Percentiles rank a stretch among this genome's conserved stretches.
Conservation (phyloP, 2,797 vertebrate species). For the Rhodeus uyekii region DNA sequence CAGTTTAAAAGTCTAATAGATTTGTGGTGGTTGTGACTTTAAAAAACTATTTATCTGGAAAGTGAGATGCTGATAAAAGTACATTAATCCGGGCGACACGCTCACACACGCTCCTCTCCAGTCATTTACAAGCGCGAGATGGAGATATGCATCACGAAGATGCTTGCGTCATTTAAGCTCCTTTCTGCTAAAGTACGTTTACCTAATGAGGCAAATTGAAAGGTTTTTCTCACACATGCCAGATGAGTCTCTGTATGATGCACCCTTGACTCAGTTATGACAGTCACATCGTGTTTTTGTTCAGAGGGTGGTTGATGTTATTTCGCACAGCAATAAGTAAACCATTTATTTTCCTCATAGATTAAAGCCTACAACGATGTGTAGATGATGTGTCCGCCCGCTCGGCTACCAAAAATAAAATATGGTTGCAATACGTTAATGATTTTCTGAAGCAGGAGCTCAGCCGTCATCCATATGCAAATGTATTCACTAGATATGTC, state of each 20-base stretch:
- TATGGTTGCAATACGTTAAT: slow-evolving; percentile 12
- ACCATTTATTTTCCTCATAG: slow-evolving; percentile 29
- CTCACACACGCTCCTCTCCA: slow-evolving; percentile 4
- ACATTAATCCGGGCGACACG: slow-evolving; percentile 48
- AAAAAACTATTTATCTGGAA: slow-evolving; percentile 47
- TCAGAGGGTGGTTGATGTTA: neutral
- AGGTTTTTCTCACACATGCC: neutral
- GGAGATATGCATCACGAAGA: slow-evolving; percentile 48
- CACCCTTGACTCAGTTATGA: neutral
- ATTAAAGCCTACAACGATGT: neutral
- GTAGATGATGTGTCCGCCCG: neutral
- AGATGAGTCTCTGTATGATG: neutral
- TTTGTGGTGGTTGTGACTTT: slow-evolving; percentile 44
- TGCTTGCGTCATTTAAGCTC: slow-evolving; percentile 41
- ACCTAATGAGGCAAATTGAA: slow-evolving; percentile 16
- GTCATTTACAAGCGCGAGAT: slow-evolving; percentile 47
- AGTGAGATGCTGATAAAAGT: slow-evolving; percentile 32
- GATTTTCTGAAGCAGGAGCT: slow-evolving; percentile 21
- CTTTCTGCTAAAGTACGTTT: slow-evolving; percentile 25
- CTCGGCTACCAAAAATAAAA: slow-evolving; percentile 35
- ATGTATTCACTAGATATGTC: slow-evolving; percentile 31
- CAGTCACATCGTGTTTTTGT: slow-evolving; percentile 11
- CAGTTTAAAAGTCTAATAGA: slow-evolving; percentile 50
- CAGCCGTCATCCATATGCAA: slow-evolving; percentile 33
- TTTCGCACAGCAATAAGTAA: neutral